Base-by-base conservation (phyloP, 1,140 invertebrate genomes). In the Heterodera schachtii region DNA sequence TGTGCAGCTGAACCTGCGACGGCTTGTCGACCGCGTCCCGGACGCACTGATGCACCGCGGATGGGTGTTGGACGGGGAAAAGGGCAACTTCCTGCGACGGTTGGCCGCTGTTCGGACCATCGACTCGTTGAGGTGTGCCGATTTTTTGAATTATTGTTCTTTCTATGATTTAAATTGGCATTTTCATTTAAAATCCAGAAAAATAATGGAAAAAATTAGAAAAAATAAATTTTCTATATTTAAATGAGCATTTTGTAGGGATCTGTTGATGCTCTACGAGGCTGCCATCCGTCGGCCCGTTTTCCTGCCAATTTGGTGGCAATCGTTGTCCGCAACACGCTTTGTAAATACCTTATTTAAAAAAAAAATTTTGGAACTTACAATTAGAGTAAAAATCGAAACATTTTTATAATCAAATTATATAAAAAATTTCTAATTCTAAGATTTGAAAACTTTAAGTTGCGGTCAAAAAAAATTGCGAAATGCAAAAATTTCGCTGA, bases 1-100 rank as follows among this genome's bases (percentile, higher is more conserved):
- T 64, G 81, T 86, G 57, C 85, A 87, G 75, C 21, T 80, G 44
- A 85, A 49, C n/a, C 11, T 86, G 16, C 47, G 66, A 46, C 66
- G 66, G 46, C n/a, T 86, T 9, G 67, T 85, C 41, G 85, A 86
- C 44, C 74, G 76, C 47, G 21, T 86, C 3, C 85, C 85, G 19
- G 85, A 87, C 49, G 84, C 83, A 71, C 41, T 86, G 21, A 84
- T 85, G 71, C 85, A 86, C 75, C 86, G 86, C 9, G 67, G 81
- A 13, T 86, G 85, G 85, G 73, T 44, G 46, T n/a, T 66, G 66
- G 64, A 80, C 13, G 52, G 78, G 19, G 57, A 85, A 57, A 87
- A 85, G 67, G 47, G 79, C 31, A 19, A 57, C 8, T 84, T 86
- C 44, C 43, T 84, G 47, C 41, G 82, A 52, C 60, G 78, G 71